Evolutionary conservation across 2,888 invertebrate species (phyloP).

Genomic region (Clepsis dumicolana): DNA sequence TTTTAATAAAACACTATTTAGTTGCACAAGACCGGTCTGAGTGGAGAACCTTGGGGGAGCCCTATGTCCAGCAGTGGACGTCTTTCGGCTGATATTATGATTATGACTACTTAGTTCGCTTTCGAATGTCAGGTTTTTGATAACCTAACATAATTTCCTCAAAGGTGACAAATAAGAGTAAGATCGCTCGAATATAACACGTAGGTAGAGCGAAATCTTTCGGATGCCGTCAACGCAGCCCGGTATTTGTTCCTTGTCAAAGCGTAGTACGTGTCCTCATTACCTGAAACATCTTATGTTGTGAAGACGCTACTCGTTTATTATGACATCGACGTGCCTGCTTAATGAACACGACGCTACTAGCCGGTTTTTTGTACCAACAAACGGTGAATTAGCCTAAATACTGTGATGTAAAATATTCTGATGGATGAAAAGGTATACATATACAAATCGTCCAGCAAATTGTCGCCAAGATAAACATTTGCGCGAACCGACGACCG

Average conservation of each 20-base stretch:
- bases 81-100: too few species aligned
- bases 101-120: too few species aligned
- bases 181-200: conserved; percentile 43
- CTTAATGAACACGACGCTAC: conserved; percentile 16
- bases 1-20: too few species aligned
- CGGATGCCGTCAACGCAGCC: conserved; percentile 59
- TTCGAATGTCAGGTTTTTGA: background rate
- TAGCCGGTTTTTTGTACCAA: conserved; percentile 8
- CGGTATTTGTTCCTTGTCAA: conserved; percentile 71
- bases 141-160: background rate
- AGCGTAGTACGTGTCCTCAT: conserved; percentile 69
- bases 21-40: too few species aligned
- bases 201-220: conserved; percentile 58
- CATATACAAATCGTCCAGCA: conserved; percentile 49
- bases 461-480: conserved; percentile 59
- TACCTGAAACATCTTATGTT: conserved; percentile 60
- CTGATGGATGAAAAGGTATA: conserved; percentile 20
- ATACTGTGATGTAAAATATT: conserved; percentile 23
- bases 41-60: too few species aligned
- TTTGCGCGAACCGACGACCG: conserved; percentile 64
- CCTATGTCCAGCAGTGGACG: too few species aligned
- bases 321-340: conserved; percentile 29
- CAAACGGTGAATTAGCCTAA: conserved; percentile 22
- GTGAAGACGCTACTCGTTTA: conserved; percentile 46
- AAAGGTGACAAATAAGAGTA: conserved; percentile 31